Evolutionary conservation across 2,888 invertebrate genomes (phyloP).

Genomic region (Morpho deidamia): DNA sequence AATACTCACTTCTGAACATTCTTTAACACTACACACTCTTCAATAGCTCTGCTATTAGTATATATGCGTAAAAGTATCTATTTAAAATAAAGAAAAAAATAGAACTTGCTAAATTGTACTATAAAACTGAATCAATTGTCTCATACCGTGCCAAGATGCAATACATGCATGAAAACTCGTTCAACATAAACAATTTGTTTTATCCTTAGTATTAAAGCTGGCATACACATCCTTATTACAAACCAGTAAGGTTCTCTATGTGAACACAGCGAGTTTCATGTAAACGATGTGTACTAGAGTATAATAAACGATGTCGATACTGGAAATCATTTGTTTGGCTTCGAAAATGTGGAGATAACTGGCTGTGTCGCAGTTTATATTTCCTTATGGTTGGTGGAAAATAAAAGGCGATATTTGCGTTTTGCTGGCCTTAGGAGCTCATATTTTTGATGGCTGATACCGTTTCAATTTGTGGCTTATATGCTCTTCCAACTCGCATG

Average conservation of each 20-base stretch:
- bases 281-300: slow-evolving; percentile 41
- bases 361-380: slow-evolving; percentile 19
- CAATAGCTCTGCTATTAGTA: no score
- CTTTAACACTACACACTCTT: no score
- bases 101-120: slow-evolving; percentile 35
- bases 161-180: slow-evolving; percentile 69
- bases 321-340: slow-evolving; percentile 61
- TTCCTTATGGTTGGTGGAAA: slow-evolving; percentile 17
- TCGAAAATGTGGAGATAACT: slow-evolving; percentile 40
- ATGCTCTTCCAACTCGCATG: not conserved
- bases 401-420: slow-evolving; percentile 31
- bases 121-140: slow-evolving; percentile 62
- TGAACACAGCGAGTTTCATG: slow-evolving; percentile 7
- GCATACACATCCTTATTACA: slow-evolving; percentile 9
- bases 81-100: not conserved
- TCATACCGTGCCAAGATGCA: slow-evolving; percentile 63
- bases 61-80: no score
- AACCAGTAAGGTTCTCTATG: slow-evolving; percentile 8
- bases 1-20: no score
- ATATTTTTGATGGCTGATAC: slow-evolving; percentile 6
- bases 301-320: slow-evolving; percentile 60
- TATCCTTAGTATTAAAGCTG: slow-evolving; percentile 22
- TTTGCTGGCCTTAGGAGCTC: slow-evolving; percentile 8
- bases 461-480: not conserved
- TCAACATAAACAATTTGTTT: slow-evolving; percentile 51